Evolutionary conservation across 35 echinoderm and acorn worm genomes (phyloP).

Genomic region (Lytechinus pictus): DNA sequence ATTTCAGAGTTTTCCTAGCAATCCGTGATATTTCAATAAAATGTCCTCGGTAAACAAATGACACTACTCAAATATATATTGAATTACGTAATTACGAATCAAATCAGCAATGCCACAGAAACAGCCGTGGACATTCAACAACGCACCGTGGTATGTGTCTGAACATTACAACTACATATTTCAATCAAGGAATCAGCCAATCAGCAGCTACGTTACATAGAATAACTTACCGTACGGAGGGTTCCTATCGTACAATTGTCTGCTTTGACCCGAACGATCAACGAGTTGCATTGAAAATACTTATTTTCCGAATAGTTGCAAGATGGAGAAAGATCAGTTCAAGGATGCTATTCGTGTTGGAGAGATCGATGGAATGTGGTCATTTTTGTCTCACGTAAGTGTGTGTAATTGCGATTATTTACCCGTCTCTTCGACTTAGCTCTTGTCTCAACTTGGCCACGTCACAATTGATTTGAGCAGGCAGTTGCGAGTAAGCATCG

Average conservation of each 20-base stretch:
- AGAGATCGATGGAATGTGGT: conserved; percentile 64
- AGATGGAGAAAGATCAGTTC: neutral
- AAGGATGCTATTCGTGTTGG: conserved; percentile 46
- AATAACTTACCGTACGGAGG: no score
- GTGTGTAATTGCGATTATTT: neutral
- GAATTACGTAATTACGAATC: neutral
- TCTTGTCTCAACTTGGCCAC: neutral
- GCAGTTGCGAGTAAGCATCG: neutral
- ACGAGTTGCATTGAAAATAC: neutral
- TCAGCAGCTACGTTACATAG: neutral
- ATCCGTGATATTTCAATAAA: neutral
- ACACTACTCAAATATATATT: neutral
- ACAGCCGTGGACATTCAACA: no score
- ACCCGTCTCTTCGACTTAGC: no score
- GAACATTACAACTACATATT: neutral
- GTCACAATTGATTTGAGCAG: neutral
- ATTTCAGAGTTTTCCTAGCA: no score
- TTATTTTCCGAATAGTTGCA: neutral
- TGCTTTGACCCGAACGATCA: no score
- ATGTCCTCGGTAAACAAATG: neutral
- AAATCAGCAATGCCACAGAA: no score
- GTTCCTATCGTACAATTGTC: no score
- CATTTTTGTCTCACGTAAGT: conserved; percentile 58
- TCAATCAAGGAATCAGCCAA: neutral
- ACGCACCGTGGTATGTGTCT: neutral